Conservation (phyloP, 1,140 invertebrate species). For the Atopsyche davidsoni region DNA sequence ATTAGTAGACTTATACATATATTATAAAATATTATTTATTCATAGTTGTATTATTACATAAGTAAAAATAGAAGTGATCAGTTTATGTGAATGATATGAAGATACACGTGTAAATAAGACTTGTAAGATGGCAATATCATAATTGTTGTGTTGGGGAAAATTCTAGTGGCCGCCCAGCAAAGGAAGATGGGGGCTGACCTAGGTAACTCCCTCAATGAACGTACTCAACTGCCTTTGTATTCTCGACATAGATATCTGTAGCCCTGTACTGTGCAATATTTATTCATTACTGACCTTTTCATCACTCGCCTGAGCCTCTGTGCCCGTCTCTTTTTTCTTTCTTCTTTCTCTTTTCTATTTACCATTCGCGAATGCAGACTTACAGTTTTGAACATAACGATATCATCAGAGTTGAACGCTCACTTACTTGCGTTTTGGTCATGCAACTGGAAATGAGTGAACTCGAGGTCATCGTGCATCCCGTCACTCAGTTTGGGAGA, state of each 20-base stretch:
- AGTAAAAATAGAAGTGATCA: too few relatives aligned
- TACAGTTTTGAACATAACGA: slow-evolving; percentile 8
- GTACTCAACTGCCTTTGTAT: slow-evolving; percentile 30
- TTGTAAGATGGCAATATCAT: slow-evolving; percentile 19
- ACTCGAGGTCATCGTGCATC: slow-evolving; percentile 6
- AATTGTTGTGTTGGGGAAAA: slow-evolving; percentile 44
- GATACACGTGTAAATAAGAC: slow-evolving; percentile 1
- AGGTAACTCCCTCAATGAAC: slow-evolving; percentile 55
- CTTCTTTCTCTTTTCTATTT: slow-evolving; percentile 28
- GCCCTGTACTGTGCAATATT: slow-evolving; percentile 31
- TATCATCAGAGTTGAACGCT: slow-evolving; percentile 9
- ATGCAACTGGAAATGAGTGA: slow-evolving; percentile 17
- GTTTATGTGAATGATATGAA: too few relatives aligned
- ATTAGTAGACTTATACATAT: too few relatives aligned
- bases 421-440: slow-evolving; percentile 19
- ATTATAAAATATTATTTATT: too few relatives aligned
- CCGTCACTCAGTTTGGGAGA: slow-evolving; percentile 12
- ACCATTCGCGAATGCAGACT: slow-evolving; percentile 28
- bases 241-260: slow-evolving; percentile 28
- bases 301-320: slow-evolving; percentile 30
- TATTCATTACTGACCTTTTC: slow-evolving; percentile 29
- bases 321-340: slow-evolving; percentile 28
- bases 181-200: slow-evolving; percentile 68
- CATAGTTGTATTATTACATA: too few relatives aligned
- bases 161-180: slow-evolving; percentile 67